Evolutionary conservation across 2,888 invertebrate species (phyloP).

Genomic region (Desoria tigrina): DNA sequence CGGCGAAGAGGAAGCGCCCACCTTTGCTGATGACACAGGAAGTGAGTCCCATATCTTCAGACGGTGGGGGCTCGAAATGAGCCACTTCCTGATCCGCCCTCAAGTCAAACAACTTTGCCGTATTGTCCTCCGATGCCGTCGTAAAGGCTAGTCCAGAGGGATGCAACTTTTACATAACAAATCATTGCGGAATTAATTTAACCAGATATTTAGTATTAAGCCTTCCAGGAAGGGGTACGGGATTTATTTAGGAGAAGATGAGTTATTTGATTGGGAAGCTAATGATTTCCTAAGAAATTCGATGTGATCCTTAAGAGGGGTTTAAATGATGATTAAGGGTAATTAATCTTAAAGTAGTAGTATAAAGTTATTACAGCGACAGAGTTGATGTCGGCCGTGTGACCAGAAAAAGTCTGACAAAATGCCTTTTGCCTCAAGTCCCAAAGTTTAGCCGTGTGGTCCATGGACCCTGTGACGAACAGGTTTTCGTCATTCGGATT

Average conservation of each 20-base stretch:
- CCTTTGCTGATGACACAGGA: slow-evolving; percentile 77
- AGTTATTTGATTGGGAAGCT: no score
- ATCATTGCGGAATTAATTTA: background rate
- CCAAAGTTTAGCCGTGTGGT: slow-evolving; percentile 85
- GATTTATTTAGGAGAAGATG: no score
- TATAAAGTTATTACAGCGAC: slow-evolving; percentile 70
- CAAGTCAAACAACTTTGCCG: slow-evolving; percentile 82
- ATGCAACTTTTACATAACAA: slow-evolving; percentile 68
- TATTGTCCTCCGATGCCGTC: slow-evolving; percentile 88
- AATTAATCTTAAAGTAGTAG: no score
- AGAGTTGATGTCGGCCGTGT: slow-evolving; percentile 85
- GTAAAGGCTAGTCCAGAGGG: slow-evolving; percentile 79
- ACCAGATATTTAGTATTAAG: no score
- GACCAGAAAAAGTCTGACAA: slow-evolving; percentile 87
- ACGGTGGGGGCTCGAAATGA: slow-evolving; percentile 54
- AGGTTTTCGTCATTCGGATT: slow-evolving; percentile 73
- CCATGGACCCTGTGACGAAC: slow-evolving; percentile 86
- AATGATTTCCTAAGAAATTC: no score
- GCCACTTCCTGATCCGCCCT: slow-evolving; percentile 80
- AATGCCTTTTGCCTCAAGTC: slow-evolving; percentile 79
- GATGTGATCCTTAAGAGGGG: no score
- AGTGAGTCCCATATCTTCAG: slow-evolving; percentile 68
- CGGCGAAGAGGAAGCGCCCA: slow-evolving; percentile 78
- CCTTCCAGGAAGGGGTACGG: no score
- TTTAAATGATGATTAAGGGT: no score